A percentile compares a stretch with the other conserved stretches of the same genome.
Evolutionary conservation across 2,888 invertebrate species (phyloP).

Genomic region (Phalera bucephala): DNA sequence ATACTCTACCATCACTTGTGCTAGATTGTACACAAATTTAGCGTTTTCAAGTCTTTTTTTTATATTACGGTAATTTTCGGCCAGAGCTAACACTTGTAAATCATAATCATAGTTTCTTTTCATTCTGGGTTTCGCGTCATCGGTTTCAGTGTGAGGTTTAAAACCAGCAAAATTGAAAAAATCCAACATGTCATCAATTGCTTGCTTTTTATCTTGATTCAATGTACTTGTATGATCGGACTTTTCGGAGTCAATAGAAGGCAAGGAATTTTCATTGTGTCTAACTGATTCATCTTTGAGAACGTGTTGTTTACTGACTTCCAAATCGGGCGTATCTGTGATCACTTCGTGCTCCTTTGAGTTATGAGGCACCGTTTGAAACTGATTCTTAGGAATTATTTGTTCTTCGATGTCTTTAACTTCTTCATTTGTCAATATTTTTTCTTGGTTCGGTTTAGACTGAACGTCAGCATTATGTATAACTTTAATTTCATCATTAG

Average conservation of each 20-base stretch:
- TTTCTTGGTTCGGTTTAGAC: conserved; percentile 46
- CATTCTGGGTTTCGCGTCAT: conserved; percentile 32
- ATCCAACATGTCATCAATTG: conserved; percentile 68
- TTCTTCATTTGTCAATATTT: conserved; percentile 52
- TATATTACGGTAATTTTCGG: conserved; percentile 50
- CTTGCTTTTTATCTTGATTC: conserved; percentile 62
- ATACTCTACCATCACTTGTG: conserved; percentile 55
- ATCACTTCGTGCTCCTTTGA: conserved; percentile 9
- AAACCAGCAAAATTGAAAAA: conserved; percentile 64
- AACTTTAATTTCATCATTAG: conserved; percentile 57
- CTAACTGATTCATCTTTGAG: conserved; percentile 33
- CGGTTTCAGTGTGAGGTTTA: conserved; percentile 28
- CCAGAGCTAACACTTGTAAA: conserved; percentile 46
- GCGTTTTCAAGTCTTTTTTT: conserved; percentile 55
- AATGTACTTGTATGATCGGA: conserved; percentile 28
- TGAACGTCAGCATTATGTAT: conserved; percentile 53
- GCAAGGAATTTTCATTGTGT: conserved; percentile 29
- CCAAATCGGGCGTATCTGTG: conserved; percentile 15
- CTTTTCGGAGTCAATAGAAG: conserved; percentile 13
- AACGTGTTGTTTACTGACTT: conserved; percentile 31
- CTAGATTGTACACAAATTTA: conserved; percentile 50
- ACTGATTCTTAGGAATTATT: conserved; percentile 56
- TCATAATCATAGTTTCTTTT: conserved; percentile 60
- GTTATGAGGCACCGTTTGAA: conserved; percentile 7
- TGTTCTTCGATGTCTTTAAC: conserved; percentile 65